phyloP scores from a whole-genome alignment of 2,888 invertebrate species.

The Ryuthela nishihirai region DNA sequence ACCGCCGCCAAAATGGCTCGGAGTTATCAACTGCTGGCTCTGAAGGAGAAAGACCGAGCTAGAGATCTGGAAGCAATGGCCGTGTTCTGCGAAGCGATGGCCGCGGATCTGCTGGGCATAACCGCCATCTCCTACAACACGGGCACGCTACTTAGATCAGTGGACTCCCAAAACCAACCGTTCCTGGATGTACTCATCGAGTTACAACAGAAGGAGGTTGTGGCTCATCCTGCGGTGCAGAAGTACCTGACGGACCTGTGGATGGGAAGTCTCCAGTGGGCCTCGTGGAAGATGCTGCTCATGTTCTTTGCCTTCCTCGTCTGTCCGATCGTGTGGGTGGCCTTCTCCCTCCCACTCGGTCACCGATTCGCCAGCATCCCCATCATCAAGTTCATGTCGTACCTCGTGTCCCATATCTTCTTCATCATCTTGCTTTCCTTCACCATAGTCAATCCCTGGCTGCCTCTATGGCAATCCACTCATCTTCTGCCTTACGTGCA shows the following conservation, averaged over 20 bases:
- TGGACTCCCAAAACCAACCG: conserved; percentile 88
- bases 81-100: conserved; percentile 96
- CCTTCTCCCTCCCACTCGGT: conserved; percentile 89
- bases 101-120: conserved; percentile 88
- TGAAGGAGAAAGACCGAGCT: conserved; percentile 91
- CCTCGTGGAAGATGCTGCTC: conserved; percentile 88
- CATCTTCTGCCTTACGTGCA: conserved; percentile 86
- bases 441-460: conserved; percentile 57
- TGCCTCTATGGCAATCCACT: conserved; percentile 50
- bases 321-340: conserved; percentile 94
- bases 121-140: conserved; percentile 94
- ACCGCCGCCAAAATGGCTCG: conserved; percentile 96
- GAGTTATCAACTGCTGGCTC: conserved; percentile 61
- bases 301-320: conserved; percentile 88
- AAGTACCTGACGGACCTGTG: conserved; percentile 72
- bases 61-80: conserved; percentile 94
- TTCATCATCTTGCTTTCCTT: conserved; percentile 88
- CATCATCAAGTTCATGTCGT: conserved; percentile 99
- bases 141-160: conserved; percentile 88
- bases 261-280: conserved; percentile 96
- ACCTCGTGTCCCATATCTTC: conserved; percentile 97
- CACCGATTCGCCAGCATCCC: conserved; percentile 97
- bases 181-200: conserved; percentile 96
- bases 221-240: conserved; percentile 95
- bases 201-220: conserved; percentile 94